A percentile compares a stretch with the other conserved stretches of the same genome.
Evolutionary conservation across 2,113 vertebrate genomes (phyloP).

Genomic region (Pseudopodoces humilis): DNA sequence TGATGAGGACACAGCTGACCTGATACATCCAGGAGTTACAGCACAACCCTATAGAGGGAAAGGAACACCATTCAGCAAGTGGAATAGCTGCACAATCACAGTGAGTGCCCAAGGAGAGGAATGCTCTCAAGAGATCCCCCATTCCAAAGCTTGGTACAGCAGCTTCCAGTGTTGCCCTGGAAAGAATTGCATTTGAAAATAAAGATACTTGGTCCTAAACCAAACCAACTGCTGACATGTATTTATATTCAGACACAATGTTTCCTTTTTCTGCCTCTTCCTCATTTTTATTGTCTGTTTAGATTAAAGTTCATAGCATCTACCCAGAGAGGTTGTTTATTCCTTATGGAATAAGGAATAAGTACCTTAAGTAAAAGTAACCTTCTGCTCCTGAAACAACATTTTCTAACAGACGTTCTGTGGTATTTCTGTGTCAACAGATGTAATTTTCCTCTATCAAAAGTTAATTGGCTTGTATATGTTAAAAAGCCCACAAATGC

Average conservation of each 20-base stretch:
- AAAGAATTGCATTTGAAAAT: not conserved
- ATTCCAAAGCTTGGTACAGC: not conserved
- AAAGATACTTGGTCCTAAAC: not conserved
- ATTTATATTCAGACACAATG: not conserved
- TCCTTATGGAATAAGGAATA: not conserved
- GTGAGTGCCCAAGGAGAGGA: not conserved
- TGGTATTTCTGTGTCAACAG: not conserved
- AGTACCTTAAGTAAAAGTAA: not conserved
- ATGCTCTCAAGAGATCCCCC: not conserved
- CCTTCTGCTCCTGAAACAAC: not conserved
- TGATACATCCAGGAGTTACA: not conserved
- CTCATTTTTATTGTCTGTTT: not conserved
- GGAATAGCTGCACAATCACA: not conserved
- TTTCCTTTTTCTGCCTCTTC: not conserved
- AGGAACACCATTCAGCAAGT: not conserved
- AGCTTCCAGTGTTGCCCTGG: accelerated
- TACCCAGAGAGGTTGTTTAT: not conserved
- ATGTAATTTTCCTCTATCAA: not conserved
- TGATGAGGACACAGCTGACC: not conserved
- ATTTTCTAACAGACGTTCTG: not conserved
- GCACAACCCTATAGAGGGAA: not conserved
- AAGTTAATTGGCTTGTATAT: not conserved
- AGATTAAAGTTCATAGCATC: not conserved
- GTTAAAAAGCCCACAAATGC: not conserved
- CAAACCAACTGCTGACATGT: not conserved